Evolutionary conservation across 37 sponge, comb jelly and placozoan species (phyloP).

Genomic region (Crambe crambe): DNA sequence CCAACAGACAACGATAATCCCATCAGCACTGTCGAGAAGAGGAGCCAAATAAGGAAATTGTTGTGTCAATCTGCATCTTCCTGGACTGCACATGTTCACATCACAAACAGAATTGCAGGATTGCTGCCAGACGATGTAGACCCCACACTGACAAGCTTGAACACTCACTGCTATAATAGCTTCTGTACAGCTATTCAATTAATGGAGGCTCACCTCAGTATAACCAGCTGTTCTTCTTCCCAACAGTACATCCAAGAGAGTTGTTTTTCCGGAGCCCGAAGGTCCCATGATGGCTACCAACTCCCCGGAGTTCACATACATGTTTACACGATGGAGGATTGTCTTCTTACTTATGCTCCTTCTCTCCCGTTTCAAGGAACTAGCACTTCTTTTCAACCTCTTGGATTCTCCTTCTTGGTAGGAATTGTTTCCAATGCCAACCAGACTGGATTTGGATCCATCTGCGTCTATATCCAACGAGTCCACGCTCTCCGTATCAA

Average conservation of each 20-base stretch:
- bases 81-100: too few species aligned
- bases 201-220: constrained; percentile 28
- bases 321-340: constrained; percentile 59
- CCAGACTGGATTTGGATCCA: background rate
- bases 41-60: too few species aligned
- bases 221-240: constrained; percentile 38
- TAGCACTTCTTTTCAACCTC: background rate
- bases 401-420: background rate
- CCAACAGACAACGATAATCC: too few species aligned
- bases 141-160: too few species aligned
- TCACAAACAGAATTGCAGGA: too few species aligned
- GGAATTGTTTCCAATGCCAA: background rate
- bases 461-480: background rate
- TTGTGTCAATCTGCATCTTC: too few species aligned
- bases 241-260: constrained; percentile 68
- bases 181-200: too few species aligned
- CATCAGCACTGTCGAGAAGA: too few species aligned
- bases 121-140: too few species aligned
- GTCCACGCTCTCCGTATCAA: background rate
- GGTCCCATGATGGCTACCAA: constrained; percentile 88
- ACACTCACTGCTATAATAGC: too few species aligned
- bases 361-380: background rate
- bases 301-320: constrained; percentile 82
- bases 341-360: constrained; percentile 24
- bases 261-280: constrained; percentile 82